Base-by-base conservation (phyloP, 2,797 vertebrate genomes). In the Sebastes glaucus region DNA sequence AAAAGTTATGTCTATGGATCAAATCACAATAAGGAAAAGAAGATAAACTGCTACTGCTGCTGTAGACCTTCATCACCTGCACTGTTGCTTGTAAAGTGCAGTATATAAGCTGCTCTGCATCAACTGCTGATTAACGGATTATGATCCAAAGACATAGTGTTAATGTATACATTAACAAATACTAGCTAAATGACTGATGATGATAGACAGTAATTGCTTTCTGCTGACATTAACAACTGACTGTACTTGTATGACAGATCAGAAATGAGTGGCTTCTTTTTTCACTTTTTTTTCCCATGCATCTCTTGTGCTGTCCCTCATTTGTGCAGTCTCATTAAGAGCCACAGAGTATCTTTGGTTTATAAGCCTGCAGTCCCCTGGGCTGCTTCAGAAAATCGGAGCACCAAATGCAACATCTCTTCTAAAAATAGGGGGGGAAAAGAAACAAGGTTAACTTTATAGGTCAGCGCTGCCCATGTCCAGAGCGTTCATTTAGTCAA, bases 381-480 rank as follows among this genome's bases (percentile, higher is more conserved):
- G 55, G 88, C 75, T 57, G 59, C 72, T 81, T 13, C 61, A 49
- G 25, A 81, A 32, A 88, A 87, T 81, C 65, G 79, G 77, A 82
- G 68, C 82, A 90, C 60, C 71, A 71, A 87, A 86, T 77, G 68
- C 68, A 63, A 42, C 49, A 75, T 62, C 77, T 71, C 64, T 81
- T 80, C 80, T 68, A 69, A 82, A 90, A 86, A 83, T 87, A 80
- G 87, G 42, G 7, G 6, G 5, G 3, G 0, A 4, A 89, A 77
- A 69, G 83, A 90, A 93, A 90, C 81, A 77, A 87, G 83, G 86
- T 91, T 91, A 79, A 77, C 69, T 89, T 86, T 85, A 69, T 85
- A 84, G 90, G 82, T 84, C 82, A 85, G 77, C 30, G 6, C 28
- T 67, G 67, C 33, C 76, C 65, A 74, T 9, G 4, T 87, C 63